A percentile compares a stretch with the other conserved stretches of the same genome.
Conservation (phyloP, 2,888 invertebrate genomes). For the Argyra leucocephala region DNA sequence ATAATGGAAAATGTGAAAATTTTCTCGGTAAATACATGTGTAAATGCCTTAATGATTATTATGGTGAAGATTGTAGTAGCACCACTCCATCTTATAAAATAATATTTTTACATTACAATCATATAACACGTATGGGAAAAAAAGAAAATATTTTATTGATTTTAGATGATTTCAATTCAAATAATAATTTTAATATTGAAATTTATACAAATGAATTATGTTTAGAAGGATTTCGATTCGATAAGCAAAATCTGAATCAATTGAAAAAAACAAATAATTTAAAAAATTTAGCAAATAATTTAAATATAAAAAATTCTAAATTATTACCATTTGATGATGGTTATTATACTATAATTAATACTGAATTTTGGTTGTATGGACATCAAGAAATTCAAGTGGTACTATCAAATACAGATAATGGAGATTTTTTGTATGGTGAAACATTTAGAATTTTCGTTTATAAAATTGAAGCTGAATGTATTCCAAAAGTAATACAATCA, state of each 20-base stretch:
- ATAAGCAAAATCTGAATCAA: background rate
- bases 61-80: slow-evolving; percentile 14
- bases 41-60: slow-evolving; percentile 7
- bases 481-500: slow-evolving; percentile 12
- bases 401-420: slow-evolving; percentile 10
- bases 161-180: background rate
- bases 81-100: slow-evolving; percentile 4
- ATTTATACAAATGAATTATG: background rate
- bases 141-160: slow-evolving; percentile 14
- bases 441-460: background rate
- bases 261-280: slow-evolving; percentile 14
- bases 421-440: background rate
- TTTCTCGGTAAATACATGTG: slow-evolving; percentile 10
- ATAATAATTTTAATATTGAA: background rate
- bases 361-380: slow-evolving; percentile 9
- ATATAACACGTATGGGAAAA: slow-evolving; percentile 7
- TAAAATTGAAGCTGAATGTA: slow-evolving; percentile 12
- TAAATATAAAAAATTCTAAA: slow-evolving; percentile 9
- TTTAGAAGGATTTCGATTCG: background rate
- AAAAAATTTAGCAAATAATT: slow-evolving; percentile 5
- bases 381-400: slow-evolving; percentile 9
- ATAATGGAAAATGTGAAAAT: slow-evolving; percentile 10
- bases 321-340: slow-evolving; percentile 14
- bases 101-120: slow-evolving; percentile 17
- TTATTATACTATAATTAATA: slow-evolving; percentile 12